phyloP scores from a whole-genome alignment of 1,140 invertebrate species.

The Bradysia coprophila region DNA sequence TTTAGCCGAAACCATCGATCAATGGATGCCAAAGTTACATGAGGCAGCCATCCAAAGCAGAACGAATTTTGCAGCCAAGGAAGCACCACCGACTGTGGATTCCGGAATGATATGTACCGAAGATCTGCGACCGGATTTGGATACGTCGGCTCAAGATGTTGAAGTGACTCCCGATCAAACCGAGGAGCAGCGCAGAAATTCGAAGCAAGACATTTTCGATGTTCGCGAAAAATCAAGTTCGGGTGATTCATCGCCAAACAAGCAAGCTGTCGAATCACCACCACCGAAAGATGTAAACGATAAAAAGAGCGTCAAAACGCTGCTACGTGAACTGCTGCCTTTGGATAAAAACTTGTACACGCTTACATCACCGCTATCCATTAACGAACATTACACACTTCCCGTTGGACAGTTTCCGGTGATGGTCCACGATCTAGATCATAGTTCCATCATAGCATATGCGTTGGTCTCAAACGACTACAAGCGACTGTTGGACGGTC shows the following conservation, averaged over 20 bases:
- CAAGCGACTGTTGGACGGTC: constrained; percentile 31
- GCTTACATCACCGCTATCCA: constrained; percentile 35
- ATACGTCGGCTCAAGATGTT: not conserved
- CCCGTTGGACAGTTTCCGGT: constrained; percentile 42
- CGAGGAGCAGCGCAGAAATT: too few relatives aligned
- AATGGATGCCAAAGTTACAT: constrained; percentile 15
- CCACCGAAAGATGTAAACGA: constrained; percentile 14
- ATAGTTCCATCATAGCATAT: constrained; percentile 80
- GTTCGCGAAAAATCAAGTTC: too few relatives aligned
- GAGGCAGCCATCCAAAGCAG: constrained; percentile 11
- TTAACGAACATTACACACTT: constrained; percentile 44
- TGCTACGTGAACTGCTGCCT: constrained; percentile 46
- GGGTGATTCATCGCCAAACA: not conserved
- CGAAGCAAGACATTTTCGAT: too few relatives aligned
- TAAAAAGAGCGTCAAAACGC: constrained; percentile 48
- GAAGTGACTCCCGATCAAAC: not conserved
- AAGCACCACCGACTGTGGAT: constrained; percentile 7
- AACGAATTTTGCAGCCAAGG: not conserved
- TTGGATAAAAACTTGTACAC: constrained; percentile 26
- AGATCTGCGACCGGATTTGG: constrained; percentile 10
- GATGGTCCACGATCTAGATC: constrained; percentile 66
- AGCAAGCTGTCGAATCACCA: not conserved
- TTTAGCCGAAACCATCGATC: constrained; percentile 20
- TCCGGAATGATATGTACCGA: constrained; percentile 19
- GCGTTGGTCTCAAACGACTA: constrained; percentile 56